Evolutionary conservation across 2,888 invertebrate species (phyloP).

Genomic region (Glaucopsyche alexis): DNA sequence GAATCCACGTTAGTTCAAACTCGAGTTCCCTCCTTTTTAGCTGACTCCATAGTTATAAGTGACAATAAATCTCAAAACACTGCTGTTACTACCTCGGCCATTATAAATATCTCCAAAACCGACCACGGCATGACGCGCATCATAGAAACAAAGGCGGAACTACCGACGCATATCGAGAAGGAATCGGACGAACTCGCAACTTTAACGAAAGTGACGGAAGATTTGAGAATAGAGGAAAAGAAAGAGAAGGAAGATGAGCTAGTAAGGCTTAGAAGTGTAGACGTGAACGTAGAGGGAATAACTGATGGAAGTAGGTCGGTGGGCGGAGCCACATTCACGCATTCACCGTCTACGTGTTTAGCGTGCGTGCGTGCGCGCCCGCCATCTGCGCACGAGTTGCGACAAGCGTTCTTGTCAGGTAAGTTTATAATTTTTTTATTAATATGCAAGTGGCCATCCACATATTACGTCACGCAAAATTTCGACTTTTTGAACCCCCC

Average conservation of each 20-base stretch:
- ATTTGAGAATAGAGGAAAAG: constrained; percentile 19
- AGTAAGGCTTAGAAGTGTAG: constrained; percentile 26
- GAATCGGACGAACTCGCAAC: constrained; percentile 22
- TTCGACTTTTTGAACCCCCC: too few relatives aligned
- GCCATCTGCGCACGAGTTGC: constrained; percentile 66
- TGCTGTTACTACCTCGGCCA: background rate
- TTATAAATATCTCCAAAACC: constrained; percentile 16
- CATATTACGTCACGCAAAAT: too few relatives aligned
- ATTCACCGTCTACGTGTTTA: constrained; percentile 59
- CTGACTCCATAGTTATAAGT: constrained; percentile 56
- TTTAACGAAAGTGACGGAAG: constrained; percentile 9
- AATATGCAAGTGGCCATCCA: too few relatives aligned
- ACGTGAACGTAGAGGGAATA: background rate
- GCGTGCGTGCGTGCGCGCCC: constrained; percentile 67
- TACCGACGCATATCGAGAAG: constrained; percentile 16
- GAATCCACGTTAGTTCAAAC: constrained; percentile 45
- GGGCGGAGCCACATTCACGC: constrained; percentile 51
- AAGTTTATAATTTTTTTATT: constrained; percentile 25
- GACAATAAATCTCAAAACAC: constrained; percentile 57
- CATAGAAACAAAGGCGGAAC: constrained; percentile 15
- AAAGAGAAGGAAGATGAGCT: constrained; percentile 32
- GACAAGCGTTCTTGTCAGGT: constrained; percentile 76
- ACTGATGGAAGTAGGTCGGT: constrained; percentile 11
- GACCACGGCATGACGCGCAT: constrained; percentile 26
- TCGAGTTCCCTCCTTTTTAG: constrained; percentile 54